Conservation (phyloP, 2,888 invertebrate genomes). For the Habrosyne pyritoides region DNA sequence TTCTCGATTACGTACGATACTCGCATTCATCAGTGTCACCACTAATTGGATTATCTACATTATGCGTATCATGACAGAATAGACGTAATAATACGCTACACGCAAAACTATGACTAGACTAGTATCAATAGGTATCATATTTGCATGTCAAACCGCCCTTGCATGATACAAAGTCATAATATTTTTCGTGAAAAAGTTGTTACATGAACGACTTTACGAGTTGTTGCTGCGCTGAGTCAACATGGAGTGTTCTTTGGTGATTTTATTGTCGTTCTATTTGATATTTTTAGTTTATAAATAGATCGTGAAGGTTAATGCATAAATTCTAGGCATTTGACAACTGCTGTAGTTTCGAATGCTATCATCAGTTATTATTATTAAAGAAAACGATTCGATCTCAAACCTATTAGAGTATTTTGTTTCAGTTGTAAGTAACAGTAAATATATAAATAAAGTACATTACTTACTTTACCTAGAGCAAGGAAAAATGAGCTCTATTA, state of each 20-base stretch:
- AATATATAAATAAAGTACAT: too few species aligned
- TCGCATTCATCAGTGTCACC: background rate
- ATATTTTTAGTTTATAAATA: background rate
- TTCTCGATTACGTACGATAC: background rate
- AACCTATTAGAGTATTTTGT: too few species aligned
- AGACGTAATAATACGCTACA: background rate
- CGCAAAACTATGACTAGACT: background rate
- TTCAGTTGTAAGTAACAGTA: too few species aligned
- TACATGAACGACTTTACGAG: background rate
- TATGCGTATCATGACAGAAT: background rate
- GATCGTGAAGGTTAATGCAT: background rate
- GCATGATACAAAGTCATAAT: background rate
- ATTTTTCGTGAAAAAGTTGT: slow-evolving; percentile 2
- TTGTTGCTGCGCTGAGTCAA: slow-evolving; percentile 1
- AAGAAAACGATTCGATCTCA: too few species aligned
- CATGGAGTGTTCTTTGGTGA: background rate
- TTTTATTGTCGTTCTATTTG: background rate
- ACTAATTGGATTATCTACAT: background rate
- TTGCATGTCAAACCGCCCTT: background rate
- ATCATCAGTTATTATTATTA: too few species aligned
- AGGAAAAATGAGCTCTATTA: too few species aligned
- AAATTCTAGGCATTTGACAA: background rate
- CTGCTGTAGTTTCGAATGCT: background rate
- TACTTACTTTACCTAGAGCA: too few species aligned
- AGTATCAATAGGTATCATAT: background rate